A percentile compares a stretch with the other conserved stretches of the same genome.
Conservation (phyloP, 2,113 vertebrate genomes). For the Heterotilapia buettikoferi region DNA sequence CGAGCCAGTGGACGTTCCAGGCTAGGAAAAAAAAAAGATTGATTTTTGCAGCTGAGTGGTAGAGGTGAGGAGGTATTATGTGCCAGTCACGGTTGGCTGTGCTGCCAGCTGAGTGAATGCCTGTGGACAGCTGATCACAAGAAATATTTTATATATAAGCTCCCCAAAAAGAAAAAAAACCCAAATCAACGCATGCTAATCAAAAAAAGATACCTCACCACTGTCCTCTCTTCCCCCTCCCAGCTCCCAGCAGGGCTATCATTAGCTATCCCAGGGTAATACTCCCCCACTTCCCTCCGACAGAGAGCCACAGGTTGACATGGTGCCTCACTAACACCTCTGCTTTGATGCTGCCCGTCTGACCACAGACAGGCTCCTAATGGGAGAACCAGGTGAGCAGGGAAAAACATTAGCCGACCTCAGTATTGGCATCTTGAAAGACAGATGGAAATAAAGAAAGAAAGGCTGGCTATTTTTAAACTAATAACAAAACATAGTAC, state of each 20-base stretch:
- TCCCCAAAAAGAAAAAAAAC: not conserved
- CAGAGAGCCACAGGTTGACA: not conserved
- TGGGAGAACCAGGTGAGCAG: not conserved
- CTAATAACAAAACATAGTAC: not conserved
- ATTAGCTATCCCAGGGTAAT: not conserved
- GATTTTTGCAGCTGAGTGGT: constrained; percentile 24
- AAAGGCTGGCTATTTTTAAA: not conserved
- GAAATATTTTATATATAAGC: not conserved
- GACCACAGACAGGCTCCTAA: not conserved
- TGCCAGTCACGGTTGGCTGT: constrained; percentile 30
- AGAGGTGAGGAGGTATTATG: constrained; percentile 29
- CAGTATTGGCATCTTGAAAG: not conserved
- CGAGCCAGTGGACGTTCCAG: not conserved
- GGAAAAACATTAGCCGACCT: not conserved
- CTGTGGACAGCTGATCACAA: not conserved
- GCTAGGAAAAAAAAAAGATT: constrained; percentile 2
- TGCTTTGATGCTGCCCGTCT: not conserved
- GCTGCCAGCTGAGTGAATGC: not conserved
- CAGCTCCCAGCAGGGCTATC: not conserved
- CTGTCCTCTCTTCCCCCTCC: not conserved
- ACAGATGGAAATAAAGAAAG: not conserved
- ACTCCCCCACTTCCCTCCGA: not conserved
- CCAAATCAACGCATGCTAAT: not conserved
- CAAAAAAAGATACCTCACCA: not conserved
- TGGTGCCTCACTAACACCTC: not conserved